Evolutionary conservation across 2,888 invertebrate genomes (phyloP).

Genomic region (Pristionchus exspectatus): DNA sequence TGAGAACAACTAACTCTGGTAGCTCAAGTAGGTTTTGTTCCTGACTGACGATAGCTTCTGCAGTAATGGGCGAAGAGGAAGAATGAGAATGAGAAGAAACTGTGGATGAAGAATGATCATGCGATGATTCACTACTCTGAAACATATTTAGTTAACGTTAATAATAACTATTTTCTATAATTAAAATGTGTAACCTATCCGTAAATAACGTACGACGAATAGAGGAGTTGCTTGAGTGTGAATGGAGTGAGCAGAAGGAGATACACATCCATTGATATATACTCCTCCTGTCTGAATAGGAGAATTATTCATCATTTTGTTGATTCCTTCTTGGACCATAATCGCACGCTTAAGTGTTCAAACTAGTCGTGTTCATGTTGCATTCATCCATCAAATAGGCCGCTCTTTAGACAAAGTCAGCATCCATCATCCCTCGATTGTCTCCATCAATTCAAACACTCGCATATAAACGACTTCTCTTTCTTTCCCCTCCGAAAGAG

Average conservation of each 20-base stretch:
- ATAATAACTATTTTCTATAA: background rate
- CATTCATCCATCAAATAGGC: background rate
- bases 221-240: slow-evolving; percentile 14
- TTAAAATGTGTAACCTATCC: background rate
- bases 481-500: background rate
- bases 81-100: background rate
- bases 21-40: background rate
- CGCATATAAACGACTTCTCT: background rate
- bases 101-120: slow-evolving; percentile 14
- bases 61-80: background rate
- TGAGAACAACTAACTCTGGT: background rate
- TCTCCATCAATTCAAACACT: background rate
- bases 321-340: too few species aligned
- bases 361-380: background rate
- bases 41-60: slow-evolving; percentile 27
- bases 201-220: background rate
- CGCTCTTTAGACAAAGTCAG: background rate
- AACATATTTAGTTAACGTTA: background rate
- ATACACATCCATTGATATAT: background rate
- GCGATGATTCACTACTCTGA: background rate
- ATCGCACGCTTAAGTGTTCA: background rate
- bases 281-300: background rate
- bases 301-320: background rate
- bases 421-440: background rate
- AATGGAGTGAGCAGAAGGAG: background rate